These are phyloP conservation scores for Tromatobia lineatoria DNA, from an alignment of 2,888 invertebrate genomes.

Conservation along the genomic window DNA sequence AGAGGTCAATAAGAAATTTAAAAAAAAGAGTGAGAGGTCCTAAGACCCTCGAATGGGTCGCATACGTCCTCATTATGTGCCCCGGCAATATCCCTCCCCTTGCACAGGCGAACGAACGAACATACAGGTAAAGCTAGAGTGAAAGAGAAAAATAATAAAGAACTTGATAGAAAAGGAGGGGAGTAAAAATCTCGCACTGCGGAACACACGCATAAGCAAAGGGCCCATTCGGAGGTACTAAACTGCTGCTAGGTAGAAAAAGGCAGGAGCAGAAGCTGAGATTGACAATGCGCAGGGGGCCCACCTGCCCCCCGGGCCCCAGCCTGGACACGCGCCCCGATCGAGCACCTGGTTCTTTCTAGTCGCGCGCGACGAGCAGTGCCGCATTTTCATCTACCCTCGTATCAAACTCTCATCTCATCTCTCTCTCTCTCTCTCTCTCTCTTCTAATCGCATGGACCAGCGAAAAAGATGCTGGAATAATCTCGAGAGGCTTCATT, in stretches of 20 bases:
- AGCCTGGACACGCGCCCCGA: conserved; percentile 84
- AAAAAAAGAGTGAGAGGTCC: conserved; percentile 34
- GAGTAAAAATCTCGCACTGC: conserved; percentile 38
- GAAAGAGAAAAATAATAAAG: conserved; percentile 53
- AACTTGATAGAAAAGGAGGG: conserved; percentile 50
- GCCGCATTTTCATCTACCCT: conserved; percentile 52
- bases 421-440: conserved; percentile 3
- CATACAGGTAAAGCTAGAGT: conserved; percentile 56
- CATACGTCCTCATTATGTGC: conserved; percentile 82
- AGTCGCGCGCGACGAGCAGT: conserved; percentile 58
- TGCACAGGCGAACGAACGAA: conserved; percentile 19
- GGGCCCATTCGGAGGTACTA: conserved; percentile 40
- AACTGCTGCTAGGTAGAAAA: conserved; percentile 61
- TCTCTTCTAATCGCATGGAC: not conserved
- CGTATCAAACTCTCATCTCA: not conserved
- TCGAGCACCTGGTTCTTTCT: conserved; percentile 79
- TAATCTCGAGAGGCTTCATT: conserved; percentile 33
- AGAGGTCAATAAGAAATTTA: not conserved
- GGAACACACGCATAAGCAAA: conserved; percentile 50
- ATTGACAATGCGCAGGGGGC: conserved; percentile 85
- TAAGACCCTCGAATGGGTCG: conserved; percentile 78
- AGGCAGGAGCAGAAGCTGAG: conserved; percentile 78
- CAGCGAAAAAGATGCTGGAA: conserved; percentile 2
- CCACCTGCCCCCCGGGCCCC: conserved; percentile 83
- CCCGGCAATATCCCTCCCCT: conserved; percentile 69